Evolutionary conservation across 2,888 invertebrate genomes (phyloP).

Genomic region (Thereva unica): DNA sequence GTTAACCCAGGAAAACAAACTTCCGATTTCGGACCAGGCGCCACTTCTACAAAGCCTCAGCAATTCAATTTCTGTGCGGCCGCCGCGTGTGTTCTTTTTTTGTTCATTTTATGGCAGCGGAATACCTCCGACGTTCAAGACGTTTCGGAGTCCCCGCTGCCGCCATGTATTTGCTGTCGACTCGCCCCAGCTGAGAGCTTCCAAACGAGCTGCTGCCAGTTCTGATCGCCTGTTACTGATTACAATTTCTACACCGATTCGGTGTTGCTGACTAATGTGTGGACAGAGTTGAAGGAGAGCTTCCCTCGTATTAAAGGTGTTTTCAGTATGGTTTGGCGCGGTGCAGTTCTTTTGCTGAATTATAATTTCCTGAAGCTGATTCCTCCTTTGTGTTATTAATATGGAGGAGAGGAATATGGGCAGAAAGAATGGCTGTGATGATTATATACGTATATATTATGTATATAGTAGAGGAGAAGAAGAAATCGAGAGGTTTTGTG

Average conservation of each 20-base stretch:
- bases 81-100: neutral
- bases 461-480: neutral
- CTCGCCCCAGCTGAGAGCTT: neutral
- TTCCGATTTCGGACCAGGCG: too few relatives aligned
- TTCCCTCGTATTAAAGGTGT: neutral
- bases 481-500: conserved; percentile 16
- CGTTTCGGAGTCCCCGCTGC: neutral
- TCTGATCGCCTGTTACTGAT: conserved; percentile 16
- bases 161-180: conserved; percentile 1
- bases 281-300: conserved; percentile 13
- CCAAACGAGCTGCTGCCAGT: neutral
- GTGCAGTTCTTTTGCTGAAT: too few relatives aligned
- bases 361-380: too few relatives aligned
- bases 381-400: too few relatives aligned
- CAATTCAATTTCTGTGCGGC: too few relatives aligned
- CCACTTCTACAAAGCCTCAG: too few relatives aligned
- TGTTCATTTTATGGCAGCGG: neutral
- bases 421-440: too few relatives aligned
- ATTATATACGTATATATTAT: too few relatives aligned
- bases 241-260: conserved; percentile 30
- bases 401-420: too few relatives aligned
- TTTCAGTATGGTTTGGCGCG: too few relatives aligned
- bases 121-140: conserved; percentile 7
- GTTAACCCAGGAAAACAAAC: too few relatives aligned
- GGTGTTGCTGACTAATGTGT: conserved; percentile 27